A percentile compares a stretch with the other conserved stretches of the same genome.
Conservation (phyloP, 1,140 invertebrate genomes). For the Microvelia longipes region DNA sequence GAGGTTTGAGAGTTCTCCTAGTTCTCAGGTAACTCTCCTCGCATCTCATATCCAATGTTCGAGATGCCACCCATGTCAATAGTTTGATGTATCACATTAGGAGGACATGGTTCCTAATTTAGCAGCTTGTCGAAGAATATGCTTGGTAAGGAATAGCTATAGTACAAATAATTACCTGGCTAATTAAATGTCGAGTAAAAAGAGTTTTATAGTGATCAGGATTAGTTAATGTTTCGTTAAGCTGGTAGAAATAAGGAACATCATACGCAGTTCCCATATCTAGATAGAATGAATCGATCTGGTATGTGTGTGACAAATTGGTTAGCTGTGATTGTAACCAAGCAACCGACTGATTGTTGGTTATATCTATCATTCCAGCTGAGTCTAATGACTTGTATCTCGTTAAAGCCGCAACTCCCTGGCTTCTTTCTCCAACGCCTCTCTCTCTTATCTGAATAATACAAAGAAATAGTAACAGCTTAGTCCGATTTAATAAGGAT, state of each 20-base stretch:
- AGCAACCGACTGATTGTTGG: constrained; percentile 55
- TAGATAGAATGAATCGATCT: constrained; percentile 77
- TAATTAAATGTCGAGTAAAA: constrained; percentile 36
- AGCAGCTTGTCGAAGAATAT: too few relatives aligned
- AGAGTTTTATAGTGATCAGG: constrained; percentile 65
- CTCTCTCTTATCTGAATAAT: constrained; percentile 17
- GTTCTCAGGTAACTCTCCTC: too few relatives aligned
- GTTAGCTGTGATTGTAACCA: constrained; percentile 67
- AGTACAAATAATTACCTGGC: too few relatives aligned
- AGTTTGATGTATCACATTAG: too few relatives aligned
- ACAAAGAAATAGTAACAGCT: too few relatives aligned
- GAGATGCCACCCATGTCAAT: too few relatives aligned
- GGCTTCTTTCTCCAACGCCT: constrained; percentile 6
- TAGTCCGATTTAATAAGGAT: too few relatives aligned
- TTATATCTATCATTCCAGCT: constrained; percentile 67
- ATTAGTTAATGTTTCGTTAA: constrained; percentile 49
- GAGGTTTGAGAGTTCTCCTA: too few relatives aligned
- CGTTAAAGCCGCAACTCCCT: constrained; percentile 27
- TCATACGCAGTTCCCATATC: constrained; percentile 77
- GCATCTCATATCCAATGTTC: too few relatives aligned
- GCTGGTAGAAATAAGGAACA: constrained; percentile 67
- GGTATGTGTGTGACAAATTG: constrained; percentile 49
- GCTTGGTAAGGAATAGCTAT: too few relatives aligned
- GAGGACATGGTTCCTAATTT: too few relatives aligned
- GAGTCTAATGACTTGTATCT: constrained; percentile 56